Evolutionary conservation across 2,113 vertebrate genomes (phyloP), one percentile per base, ranked within the genome.

Genomic region (Eurystomus gularis): DNA sequence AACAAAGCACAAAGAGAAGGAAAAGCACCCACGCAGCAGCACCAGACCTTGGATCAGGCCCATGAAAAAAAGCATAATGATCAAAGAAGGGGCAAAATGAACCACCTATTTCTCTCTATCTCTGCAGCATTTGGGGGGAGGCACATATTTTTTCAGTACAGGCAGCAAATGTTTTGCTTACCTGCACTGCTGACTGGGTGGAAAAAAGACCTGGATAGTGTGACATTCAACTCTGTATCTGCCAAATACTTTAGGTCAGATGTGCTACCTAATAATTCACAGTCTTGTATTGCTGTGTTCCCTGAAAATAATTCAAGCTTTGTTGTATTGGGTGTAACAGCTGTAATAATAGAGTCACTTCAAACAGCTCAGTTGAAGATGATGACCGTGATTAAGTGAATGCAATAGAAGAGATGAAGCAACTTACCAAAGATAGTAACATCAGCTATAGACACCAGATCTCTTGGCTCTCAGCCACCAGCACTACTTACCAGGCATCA

Each of bases 311-410:
- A 92, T 78, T 95, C 79, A 93, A 86, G 88, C 58, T 19, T 86
- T 71, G 78, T 66, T 83, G 79, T 75, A 60, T 6, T 42, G 88
- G 82, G 85, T 94, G 79, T 92, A 94, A 86, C 93, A 94, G 89
- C 84, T 91, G 77, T 94, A 94, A 96, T 94, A 97, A 95, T 39
- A 86, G 80, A 95, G 93, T 72, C 65, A 44, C 70, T 94, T 89
- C 86, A 78, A 91, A 84, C 52, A 86, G 69, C 86, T 84, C 94
- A 89, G 15, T 76, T 86, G 94, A 60, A 89, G 93, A 95, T 94
- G 95, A 96, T 96, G 94, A 93, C 84, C 8, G 0, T 88, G 93
- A 95, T 96, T 93, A 91, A 95, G 69, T 54, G 88, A 57, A 61
- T 33, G 88, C 60, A 84, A 68, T 29, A 91, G 86, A 75, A 69